phyloP scores from a whole-genome alignment of 2,888 invertebrate species.

The Mycalesis mineus region DNA sequence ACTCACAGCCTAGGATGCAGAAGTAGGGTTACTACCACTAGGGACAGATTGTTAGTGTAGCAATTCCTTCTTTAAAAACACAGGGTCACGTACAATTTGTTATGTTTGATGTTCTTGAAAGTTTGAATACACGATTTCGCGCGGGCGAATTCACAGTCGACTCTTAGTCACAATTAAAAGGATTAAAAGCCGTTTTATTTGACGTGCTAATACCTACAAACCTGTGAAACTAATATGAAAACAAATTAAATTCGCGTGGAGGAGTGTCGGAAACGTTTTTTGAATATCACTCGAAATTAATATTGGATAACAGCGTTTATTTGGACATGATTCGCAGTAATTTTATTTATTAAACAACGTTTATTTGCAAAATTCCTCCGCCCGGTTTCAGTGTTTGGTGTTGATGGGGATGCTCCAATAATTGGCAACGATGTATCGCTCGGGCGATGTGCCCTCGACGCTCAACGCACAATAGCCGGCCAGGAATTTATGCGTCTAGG shows the following conservation, averaged over 20 bases:
- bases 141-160: no score
- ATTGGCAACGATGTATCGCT: slow-evolving; percentile 49
- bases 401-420: slow-evolving; percentile 34
- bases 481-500: slow-evolving; percentile 60
- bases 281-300: neutral
- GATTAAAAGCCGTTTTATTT: no score
- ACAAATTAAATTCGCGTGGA: neutral
- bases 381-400: slow-evolving; percentile 1
- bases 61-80: no score
- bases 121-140: no score
- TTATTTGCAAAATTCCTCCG: slow-evolving; percentile 21
- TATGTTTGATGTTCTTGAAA: no score
- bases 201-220: no score
- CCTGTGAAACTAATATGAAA: neutral
- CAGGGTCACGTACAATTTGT: no score
- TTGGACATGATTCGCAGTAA: neutral
- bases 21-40: no score
- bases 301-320: slow-evolving; percentile 14
- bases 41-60: no score
- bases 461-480: slow-evolving; percentile 49
- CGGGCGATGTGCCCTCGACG: slow-evolving; percentile 42
- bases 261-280: neutral
- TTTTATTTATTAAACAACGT: no score
- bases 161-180: no score
- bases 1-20: no score